Evolutionary conservation across 2,113 vertebrate species (phyloP).

Genomic region (Actenoides hombroni): DNA sequence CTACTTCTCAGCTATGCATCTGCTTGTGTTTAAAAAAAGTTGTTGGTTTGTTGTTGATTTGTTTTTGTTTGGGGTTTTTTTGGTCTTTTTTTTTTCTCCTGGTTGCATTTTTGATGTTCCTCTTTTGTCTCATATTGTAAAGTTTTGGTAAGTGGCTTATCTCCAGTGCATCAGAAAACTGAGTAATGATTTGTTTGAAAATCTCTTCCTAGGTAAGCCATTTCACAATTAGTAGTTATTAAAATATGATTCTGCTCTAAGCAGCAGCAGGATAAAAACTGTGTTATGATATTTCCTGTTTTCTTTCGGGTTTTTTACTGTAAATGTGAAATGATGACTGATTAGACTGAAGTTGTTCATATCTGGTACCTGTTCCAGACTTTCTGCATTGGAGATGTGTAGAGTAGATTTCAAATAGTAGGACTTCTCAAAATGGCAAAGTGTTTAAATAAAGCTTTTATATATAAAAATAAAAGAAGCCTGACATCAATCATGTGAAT

Average conservation of each 20-base stretch:
- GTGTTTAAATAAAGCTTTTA: background rate
- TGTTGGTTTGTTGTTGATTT: background rate
- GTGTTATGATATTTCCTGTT: background rate
- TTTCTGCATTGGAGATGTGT: background rate
- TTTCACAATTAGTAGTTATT: background rate
- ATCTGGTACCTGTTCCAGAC: background rate
- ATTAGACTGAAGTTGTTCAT: background rate
- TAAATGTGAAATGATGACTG: background rate
- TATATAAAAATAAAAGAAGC: background rate
- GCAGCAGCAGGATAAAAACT: background rate
- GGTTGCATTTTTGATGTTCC: background rate
- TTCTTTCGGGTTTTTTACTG: background rate
- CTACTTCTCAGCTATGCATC: background rate
- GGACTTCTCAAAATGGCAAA: background rate
- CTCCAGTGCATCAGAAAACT: conserved; percentile 5
- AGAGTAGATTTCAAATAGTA: background rate
- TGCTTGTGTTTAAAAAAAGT: background rate
- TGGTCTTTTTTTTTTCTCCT: background rate
- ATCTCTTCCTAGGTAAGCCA: background rate
- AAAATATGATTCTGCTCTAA: background rate
- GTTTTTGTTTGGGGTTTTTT: too few relatives aligned
- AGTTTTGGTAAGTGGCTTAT: background rate
- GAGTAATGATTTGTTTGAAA: conserved; percentile 1
- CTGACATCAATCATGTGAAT: background rate
- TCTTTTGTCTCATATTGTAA: background rate